Percentiles rank a stretch among this genome's conserved stretches.
phyloP scores from a whole-genome alignment of 2,113 vertebrate species.

The Climacteris rufus region DNA sequence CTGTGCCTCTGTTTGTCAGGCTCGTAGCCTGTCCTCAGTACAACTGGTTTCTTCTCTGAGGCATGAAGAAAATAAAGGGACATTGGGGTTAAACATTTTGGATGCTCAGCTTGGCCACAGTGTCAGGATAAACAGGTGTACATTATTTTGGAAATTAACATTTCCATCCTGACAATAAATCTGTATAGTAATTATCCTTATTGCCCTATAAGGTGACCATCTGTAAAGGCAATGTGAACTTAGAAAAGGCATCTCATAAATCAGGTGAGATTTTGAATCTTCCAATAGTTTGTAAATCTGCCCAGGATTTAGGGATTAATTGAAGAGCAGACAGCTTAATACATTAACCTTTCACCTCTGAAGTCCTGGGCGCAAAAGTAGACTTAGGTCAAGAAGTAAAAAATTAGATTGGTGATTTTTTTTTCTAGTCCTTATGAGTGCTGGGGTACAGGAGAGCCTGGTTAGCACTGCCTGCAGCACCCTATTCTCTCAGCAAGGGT shows the following conservation, averaged over 20 bases:
- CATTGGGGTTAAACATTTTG: not conserved
- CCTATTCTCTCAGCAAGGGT: not conserved
- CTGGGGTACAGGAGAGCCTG: not conserved
- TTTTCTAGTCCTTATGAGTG: not conserved
- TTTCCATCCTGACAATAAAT: not conserved
- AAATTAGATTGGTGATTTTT: not conserved
- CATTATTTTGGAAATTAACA: not conserved
- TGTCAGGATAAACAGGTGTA: not conserved
- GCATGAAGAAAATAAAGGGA: not conserved
- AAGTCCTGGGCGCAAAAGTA: not conserved
- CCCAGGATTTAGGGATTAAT: slow-evolving; percentile 29
- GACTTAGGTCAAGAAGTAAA: not conserved
- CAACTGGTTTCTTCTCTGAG: not conserved
- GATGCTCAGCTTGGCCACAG: not conserved
- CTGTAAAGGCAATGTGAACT: slow-evolving; percentile 12
- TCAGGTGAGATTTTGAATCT: slow-evolving; percentile 46
- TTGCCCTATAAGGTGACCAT: not conserved
- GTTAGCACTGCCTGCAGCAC: not conserved
- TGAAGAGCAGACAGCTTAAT: slow-evolving; percentile 58
- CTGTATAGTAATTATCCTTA: slow-evolving; percentile 3
- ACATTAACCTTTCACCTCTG: slow-evolving; percentile 60
- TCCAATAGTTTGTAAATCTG: slow-evolving; percentile 48
- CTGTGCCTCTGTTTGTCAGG: not conserved
- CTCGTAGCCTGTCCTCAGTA: not conserved
- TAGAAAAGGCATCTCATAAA: slow-evolving; percentile 24